phyloP scores from a whole-genome alignment of 2,797 vertebrate species.

The Microctenopoma steveboyesi region DNA sequence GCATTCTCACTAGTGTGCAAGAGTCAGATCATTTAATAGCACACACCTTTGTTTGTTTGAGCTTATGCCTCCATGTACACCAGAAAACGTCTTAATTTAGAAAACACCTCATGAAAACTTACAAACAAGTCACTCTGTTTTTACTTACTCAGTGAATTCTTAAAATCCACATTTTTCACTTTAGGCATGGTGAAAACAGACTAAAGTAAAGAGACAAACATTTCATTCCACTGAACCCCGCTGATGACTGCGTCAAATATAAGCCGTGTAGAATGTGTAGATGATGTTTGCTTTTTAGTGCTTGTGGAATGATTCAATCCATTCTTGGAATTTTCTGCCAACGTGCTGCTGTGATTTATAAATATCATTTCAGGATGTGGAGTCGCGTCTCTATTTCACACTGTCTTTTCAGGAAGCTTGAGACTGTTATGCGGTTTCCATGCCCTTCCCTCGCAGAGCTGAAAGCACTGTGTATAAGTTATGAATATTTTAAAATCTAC shows the following conservation, averaged over 20 bases:
- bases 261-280: constrained; percentile 4
- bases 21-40: constrained; percentile 42
- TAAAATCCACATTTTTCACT: neutral
- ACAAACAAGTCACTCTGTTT: constrained; percentile 19
- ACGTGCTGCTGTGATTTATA: constrained; percentile 56
- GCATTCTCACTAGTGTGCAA: constrained; percentile 42
- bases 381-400: constrained; percentile 65
- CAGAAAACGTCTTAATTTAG: constrained; percentile 20
- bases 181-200: neutral
- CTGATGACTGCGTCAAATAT: constrained; percentile 17
- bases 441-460: constrained; percentile 54
- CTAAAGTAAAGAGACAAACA: constrained; percentile 9
- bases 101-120: constrained; percentile 3
- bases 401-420: constrained; percentile 57
- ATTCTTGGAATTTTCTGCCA: constrained; percentile 48
- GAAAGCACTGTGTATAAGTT: constrained; percentile 63
- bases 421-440: constrained; percentile 65
- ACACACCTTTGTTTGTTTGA: constrained; percentile 36
- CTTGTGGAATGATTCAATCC: constrained; percentile 37
- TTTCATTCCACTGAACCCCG: constrained; percentile 9
- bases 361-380: constrained; percentile 62
- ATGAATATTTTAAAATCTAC: constrained; percentile 75
- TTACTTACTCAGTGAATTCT: constrained; percentile 2
- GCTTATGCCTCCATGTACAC: constrained; percentile 19
- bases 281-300: constrained; percentile 35